A percentile compares a stretch with the other conserved stretches of the same genome.
Conservation (phyloP, 2,113 vertebrate species). For the Chiloscyllium plagiosum region DNA sequence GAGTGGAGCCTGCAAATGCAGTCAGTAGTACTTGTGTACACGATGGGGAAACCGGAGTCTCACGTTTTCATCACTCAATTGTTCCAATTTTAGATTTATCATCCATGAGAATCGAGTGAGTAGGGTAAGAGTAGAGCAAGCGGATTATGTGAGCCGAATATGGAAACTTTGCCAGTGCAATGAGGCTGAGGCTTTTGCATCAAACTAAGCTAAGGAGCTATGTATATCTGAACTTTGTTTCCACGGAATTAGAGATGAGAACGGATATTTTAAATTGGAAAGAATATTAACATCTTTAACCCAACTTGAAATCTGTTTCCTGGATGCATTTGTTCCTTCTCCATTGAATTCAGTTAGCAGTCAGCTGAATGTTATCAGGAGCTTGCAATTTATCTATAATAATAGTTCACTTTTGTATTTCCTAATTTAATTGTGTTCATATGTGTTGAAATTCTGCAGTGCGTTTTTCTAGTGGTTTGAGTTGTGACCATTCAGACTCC, state of each 20-base stretch:
- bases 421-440: neutral
- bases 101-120: neutral
- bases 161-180: neutral
- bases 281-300: neutral
- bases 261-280: neutral
- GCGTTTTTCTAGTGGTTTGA: neutral
- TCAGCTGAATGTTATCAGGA: neutral
- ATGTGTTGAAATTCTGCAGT: neutral
- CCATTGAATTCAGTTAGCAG: neutral
- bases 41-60: neutral
- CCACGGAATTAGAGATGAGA: too few relatives aligned
- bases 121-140: neutral
- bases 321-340: neutral
- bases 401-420: neutral
- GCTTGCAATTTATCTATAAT: neutral
- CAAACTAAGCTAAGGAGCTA: neutral
- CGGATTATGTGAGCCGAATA: neutral
- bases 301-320: neutral
- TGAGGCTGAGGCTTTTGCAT: neutral
- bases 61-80: neutral
- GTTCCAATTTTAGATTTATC: neutral
- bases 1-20: neutral
- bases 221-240: neutral
- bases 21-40: neutral
- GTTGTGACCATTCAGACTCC: neutral